A percentile compares a stretch with the other conserved stretches of the same genome.
These are phyloP conservation scores for Cremastinae sp. DNA, from an alignment of 2,888 invertebrate genomes.

Conservation along the genomic window DNA sequence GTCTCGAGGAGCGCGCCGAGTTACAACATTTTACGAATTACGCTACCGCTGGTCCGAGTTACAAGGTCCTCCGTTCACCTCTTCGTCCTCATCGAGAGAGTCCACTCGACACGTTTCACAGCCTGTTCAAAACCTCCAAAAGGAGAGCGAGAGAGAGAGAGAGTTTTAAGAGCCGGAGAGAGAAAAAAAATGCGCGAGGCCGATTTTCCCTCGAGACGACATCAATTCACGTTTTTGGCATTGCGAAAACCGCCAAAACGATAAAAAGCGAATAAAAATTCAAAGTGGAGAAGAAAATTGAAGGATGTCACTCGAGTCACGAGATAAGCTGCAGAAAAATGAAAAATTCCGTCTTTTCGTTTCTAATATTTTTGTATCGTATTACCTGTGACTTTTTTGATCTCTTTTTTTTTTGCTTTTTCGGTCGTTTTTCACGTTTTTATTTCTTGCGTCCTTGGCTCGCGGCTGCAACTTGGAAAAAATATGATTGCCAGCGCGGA, in stretches of 20 bases:
- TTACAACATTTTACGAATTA: conserved; percentile 67
- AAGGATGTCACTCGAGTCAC: too few relatives aligned
- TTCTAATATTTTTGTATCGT: neutral
- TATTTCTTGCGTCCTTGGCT: conserved; percentile 38
- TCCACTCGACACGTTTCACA: conserved; percentile 16
- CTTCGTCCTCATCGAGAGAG: conserved; percentile 8
- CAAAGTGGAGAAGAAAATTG: neutral
- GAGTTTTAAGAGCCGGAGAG: conserved; percentile 5
- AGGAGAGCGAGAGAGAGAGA: neutral
- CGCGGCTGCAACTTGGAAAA: conserved; percentile 28
- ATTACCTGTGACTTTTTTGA: conserved; percentile 39
- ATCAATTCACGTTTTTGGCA: conserved; percentile 3
- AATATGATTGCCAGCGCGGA: conserved; percentile 29
- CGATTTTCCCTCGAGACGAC: conserved; percentile 30
- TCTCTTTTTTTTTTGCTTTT: neutral
- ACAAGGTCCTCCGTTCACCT: conserved; percentile 2
- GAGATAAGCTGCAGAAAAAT: too few relatives aligned
- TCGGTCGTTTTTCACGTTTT: neutral
- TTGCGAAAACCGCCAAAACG: neutral
- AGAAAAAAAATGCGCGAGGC: conserved; percentile 24
- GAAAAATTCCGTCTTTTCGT: too few relatives aligned
- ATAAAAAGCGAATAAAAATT: conserved; percentile 15
- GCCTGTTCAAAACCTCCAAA: neutral
- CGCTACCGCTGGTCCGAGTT: conserved; percentile 43
- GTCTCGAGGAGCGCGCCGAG: conserved; percentile 22